Conservation (phyloP, 2,888 invertebrate genomes). For the Protophormia terraenovae region DNA sequence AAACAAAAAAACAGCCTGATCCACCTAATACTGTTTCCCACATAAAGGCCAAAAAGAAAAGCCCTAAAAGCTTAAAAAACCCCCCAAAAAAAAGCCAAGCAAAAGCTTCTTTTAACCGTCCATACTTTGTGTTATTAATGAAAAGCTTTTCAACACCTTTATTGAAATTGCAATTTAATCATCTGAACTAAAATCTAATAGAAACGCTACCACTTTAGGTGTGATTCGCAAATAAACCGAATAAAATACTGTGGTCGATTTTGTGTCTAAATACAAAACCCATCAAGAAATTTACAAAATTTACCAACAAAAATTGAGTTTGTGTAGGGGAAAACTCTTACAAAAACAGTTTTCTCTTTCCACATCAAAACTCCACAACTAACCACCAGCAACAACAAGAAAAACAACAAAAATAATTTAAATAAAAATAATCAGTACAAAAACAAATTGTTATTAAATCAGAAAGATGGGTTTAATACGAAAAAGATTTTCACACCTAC, state of each 20-base stretch:
- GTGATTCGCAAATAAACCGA: slow-evolving; percentile 20
- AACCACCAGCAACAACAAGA: slow-evolving; percentile 31
- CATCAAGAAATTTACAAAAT: slow-evolving; percentile 4
- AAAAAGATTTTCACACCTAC: slow-evolving; percentile 50
- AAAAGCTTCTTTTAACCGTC: slow-evolving; percentile 42
- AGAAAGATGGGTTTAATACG: slow-evolving; percentile 52
- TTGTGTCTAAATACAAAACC: slow-evolving; percentile 16
- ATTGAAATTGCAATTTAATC: background rate
- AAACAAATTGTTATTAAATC: slow-evolving; percentile 5
- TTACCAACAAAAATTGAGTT: slow-evolving; percentile 1
- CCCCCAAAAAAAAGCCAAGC: background rate
- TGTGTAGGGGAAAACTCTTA: background rate
- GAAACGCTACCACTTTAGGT: slow-evolving; percentile 16
- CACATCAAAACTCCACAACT: background rate
- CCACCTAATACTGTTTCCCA: slow-evolving; percentile 2
- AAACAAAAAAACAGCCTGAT: slow-evolving; percentile 19
- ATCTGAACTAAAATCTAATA: background rate
- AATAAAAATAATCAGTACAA: slow-evolving; percentile 8
- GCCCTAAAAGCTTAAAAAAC: slow-evolving; percentile 5
- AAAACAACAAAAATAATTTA: background rate
- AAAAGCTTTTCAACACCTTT: slow-evolving; percentile 1
- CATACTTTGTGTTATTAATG: background rate
- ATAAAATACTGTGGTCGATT: slow-evolving; percentile 44
- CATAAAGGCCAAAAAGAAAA: slow-evolving; percentile 6
- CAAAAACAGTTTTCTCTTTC: slow-evolving; percentile 1